Percentiles rank a stretch among this genome's conserved stretches.
Conservation (phyloP, 2,113 vertebrate species). For the Tenebrosternarchus preto region DNA sequence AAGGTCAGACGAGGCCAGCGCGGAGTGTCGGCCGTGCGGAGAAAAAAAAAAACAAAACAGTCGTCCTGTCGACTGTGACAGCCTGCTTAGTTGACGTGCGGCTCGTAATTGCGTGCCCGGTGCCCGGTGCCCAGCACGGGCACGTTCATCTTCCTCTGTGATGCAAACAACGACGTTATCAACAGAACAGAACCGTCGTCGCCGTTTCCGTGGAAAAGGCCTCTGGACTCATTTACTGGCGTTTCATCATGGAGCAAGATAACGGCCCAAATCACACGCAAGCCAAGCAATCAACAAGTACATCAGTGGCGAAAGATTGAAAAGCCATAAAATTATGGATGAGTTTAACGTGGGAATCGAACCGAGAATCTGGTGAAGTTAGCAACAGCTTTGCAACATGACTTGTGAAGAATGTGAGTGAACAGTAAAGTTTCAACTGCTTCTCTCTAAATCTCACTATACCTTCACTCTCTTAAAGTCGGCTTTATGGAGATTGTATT, state of each 20-base stretch:
- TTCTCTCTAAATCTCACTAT: background rate
- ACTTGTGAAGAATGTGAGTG: background rate
- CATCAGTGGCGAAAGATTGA: background rate
- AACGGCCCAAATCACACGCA: slow-evolving; percentile 3
- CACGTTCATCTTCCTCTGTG: background rate
- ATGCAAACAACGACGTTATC: background rate
- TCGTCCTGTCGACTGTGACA: background rate
- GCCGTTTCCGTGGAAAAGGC: background rate
- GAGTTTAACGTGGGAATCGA: background rate
- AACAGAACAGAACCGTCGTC: background rate
- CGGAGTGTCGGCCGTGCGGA: background rate
- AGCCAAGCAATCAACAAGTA: too few species aligned
- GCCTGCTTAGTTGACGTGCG: background rate
- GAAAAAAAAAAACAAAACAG: background rate
- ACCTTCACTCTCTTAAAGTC: too few species aligned
- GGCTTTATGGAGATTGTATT: too few species aligned
- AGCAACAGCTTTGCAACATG: background rate
- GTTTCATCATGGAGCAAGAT: background rate
- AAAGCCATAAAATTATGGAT: background rate
- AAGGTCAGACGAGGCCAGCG: too few species aligned
- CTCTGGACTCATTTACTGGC: background rate
- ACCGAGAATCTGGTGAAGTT: background rate
- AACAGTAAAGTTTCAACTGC: background rate
- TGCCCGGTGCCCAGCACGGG: background rate
- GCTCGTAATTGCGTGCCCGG: background rate